These are phyloP conservation scores for Uria aalge DNA, from an alignment of 2,113 vertebrate species.

Conservation along the genomic window DNA sequence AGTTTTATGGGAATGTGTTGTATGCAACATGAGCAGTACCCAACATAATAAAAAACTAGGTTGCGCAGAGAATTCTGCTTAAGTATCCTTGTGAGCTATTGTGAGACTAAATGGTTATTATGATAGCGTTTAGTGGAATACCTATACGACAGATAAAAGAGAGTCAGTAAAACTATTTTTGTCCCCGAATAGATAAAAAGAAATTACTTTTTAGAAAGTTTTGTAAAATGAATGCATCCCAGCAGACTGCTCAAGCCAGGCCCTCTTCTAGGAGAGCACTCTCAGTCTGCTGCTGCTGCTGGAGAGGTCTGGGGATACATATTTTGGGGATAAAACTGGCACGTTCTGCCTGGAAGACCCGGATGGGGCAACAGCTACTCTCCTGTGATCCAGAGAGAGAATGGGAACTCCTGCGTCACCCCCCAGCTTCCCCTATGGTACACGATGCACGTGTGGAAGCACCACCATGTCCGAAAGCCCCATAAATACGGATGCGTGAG, in stretches of 20 bases:
- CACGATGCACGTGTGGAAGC: fast-evolving
- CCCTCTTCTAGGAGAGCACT: not conserved
- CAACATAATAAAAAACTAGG: conserved; percentile 69
- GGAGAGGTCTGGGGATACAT: not conserved
- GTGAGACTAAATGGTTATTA: conserved; percentile 44
- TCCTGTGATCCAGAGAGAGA: not conserved
- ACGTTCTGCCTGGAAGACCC: not conserved
- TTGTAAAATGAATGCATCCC: not conserved
- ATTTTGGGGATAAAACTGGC: not conserved
- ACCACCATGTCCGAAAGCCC: not conserved
- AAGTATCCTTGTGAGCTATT: conserved; percentile 48
- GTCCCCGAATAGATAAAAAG: conserved; percentile 34
- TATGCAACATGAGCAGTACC: conserved; percentile 70
- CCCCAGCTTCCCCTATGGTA: not conserved
- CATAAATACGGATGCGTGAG: not conserved
- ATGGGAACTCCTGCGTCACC: not conserved
- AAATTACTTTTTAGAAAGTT: conserved; percentile 34
- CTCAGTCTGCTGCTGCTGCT: not conserved
- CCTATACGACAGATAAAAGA: conserved; percentile 46
- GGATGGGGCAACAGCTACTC: not conserved
- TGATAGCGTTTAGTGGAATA: conserved; percentile 45
- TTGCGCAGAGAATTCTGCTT: conserved; percentile 57
- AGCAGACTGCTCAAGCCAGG: not conserved
- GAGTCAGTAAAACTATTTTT: conserved; percentile 16
- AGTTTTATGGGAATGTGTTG: conserved; percentile 77